Conservation (phyloP, 23 tunicate genomes). For the Halocynthia roretzi region DNA sequence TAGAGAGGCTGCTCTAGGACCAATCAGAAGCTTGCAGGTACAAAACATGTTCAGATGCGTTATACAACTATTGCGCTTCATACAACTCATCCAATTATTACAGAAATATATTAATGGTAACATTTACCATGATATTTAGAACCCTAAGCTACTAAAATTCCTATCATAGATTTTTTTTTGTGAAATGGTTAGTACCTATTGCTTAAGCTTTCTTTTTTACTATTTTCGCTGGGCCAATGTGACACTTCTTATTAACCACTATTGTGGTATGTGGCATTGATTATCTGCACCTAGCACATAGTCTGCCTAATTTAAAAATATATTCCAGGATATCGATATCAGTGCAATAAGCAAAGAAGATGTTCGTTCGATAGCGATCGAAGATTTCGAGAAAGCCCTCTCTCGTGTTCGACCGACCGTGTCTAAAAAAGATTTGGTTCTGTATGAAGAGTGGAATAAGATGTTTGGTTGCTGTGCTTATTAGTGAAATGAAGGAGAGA, state of each 20-base stretch:
- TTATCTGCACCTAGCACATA: no score
- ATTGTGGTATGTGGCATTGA: no score
- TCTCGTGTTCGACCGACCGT: constrained; percentile 74
- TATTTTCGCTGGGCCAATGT: no score
- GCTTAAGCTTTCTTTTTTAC: no score
- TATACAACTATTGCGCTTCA: no score
- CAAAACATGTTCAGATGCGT: no score
- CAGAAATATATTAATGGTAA: no score
- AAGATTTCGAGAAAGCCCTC: constrained; percentile 72
- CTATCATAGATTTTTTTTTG: neutral
- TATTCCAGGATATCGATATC: constrained; percentile 39
- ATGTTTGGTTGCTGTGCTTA: constrained; percentile 69
- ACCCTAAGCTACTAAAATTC: neutral
- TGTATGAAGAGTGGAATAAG: constrained; percentile 79
- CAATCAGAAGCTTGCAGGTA: constrained; percentile 86
- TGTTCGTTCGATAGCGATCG: constrained; percentile 61
- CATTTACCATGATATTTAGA: no score
- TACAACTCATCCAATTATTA: no score
- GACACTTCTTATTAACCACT: no score
- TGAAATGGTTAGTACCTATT: neutral
- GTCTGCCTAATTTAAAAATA: neutral
- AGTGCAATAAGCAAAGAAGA: constrained; percentile 63
- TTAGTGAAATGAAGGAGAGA: neutral
- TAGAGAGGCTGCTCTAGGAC: constrained; percentile 95
- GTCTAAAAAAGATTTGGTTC: constrained; percentile 49